Evolutionary conservation across 2,888 invertebrate species (phyloP), one percentile per base, ranked within the genome.

Genomic region (Caenorhabditis panamensis): DNA sequence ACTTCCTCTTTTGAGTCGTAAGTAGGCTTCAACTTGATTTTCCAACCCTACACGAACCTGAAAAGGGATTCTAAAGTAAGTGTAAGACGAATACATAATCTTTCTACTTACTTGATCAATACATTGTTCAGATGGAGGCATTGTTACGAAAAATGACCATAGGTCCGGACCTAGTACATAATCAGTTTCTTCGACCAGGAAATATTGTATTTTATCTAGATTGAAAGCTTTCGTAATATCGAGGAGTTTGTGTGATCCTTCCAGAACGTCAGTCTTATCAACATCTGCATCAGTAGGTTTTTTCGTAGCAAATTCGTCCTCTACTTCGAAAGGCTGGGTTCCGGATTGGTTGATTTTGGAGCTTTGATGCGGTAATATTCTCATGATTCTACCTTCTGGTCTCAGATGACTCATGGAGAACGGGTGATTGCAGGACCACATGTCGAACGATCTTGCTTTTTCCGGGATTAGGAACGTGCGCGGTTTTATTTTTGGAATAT

Each of bases 111-210:
- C 68, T 20, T 36, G 24, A 1, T 68, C 68, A 16, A 24, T 24
- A 24, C 18, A 26, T 6, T 51, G 6, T 22, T 62, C 68, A 16
- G 36, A 59, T n/a, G 28, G 11, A 18, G 79, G 79, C 8, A 47
- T 26, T 6, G 56, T 56, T 4, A 75, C 0, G 31, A 75, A 69
- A 6, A 11, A 9, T n/a, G 37, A 16, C 80, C 80, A 80, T 24
- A 75, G 62, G 18, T 64, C 66, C 24, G 80, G 80, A 22, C 80
- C 80, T 9, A 80, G 18, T 8, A 9, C 1, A 16, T 62, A 62
- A 0, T 62, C 47, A 2, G 4, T 6, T 18, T 62, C 68, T 4
- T 37, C 28, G 5, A 68, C 26, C 1, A 8, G n/a, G 24, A 62
- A 37, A 16, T 47, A 62, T 24, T 67, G 18, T 8, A 41, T 20